phyloP scores from a whole-genome alignment of 1,140 invertebrate species.

The Liolophura sinensis region DNA sequence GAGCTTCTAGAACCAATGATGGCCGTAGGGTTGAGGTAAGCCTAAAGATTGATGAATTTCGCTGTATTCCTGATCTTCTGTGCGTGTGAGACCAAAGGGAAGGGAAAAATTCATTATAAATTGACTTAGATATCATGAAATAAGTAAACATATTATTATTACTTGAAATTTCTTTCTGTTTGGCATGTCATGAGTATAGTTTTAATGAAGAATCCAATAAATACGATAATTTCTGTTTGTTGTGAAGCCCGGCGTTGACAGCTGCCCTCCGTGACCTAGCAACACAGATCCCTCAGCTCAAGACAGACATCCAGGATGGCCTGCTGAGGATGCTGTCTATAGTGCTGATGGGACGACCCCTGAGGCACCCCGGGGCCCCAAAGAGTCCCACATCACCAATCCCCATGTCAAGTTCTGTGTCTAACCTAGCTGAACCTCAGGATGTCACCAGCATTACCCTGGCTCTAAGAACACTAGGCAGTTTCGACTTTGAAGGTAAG shows the following conservation, averaged over 20 bases:
- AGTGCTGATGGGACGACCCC: constrained; percentile 86
- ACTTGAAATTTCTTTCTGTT: too few species aligned
- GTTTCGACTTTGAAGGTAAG: constrained; percentile 90
- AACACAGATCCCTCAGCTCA: constrained; percentile 82
- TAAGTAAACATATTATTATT: too few species aligned
- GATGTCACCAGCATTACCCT: constrained; percentile 86
- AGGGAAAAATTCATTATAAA: too few species aligned
- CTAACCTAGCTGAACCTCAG: constrained; percentile 60
- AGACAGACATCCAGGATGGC: constrained; percentile 89
- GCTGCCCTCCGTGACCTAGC: constrained; percentile 89
- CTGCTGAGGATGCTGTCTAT: constrained; percentile 83
- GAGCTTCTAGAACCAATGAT: constrained; percentile 91
- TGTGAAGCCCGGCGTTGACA: constrained; percentile 79
- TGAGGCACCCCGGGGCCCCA: constrained; percentile 50
- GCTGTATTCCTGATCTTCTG: too few species aligned
- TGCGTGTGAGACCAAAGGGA: too few species aligned
- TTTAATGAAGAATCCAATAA: too few species aligned
- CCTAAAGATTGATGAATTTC: too few species aligned
- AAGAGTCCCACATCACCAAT: constrained; percentile 15
- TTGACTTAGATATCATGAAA: too few species aligned
- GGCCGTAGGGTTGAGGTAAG: constrained; percentile 74
- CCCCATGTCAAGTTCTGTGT: constrained; percentile 32
- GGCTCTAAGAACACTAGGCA: constrained; percentile 90
- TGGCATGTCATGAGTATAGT: too few species aligned
- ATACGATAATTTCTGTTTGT: constrained; percentile 1